Evolutionary conservation across 2,797 vertebrate species (phyloP).

Genomic region (Lacerta agilis): DNA sequence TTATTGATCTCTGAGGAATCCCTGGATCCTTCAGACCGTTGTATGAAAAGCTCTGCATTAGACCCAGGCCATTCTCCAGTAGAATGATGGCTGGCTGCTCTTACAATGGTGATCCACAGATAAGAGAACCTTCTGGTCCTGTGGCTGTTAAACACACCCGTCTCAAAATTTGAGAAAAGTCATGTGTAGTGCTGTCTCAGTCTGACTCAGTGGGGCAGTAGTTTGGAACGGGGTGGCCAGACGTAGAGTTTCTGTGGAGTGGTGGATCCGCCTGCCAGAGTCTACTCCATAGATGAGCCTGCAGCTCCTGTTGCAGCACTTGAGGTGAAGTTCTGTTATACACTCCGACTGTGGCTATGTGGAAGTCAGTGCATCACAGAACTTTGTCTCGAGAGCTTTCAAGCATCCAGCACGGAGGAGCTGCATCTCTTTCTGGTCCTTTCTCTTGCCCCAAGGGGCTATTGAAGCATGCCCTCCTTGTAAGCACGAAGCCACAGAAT

Average conservation of each 20-base stretch:
- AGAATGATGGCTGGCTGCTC: not conserved
- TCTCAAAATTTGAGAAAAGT: not conserved
- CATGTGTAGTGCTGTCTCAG: not conserved
- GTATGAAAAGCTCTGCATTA: not conserved
- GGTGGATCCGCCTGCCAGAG: not conserved
- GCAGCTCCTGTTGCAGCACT: constrained; percentile 59
- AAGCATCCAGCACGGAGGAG: constrained; percentile 46
- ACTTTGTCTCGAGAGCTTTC: constrained; percentile 83
- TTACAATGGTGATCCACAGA: not conserved
- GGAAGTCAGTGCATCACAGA: constrained; percentile 85
- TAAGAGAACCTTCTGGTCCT: not conserved
- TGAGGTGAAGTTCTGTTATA: constrained; percentile 85
- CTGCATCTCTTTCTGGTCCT: not conserved
- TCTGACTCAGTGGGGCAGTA: not conserved
- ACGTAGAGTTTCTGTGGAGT: not conserved
- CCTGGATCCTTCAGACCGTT: not conserved
- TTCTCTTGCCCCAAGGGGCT: not conserved
- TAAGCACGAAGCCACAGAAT: no score
- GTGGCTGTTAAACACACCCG: not conserved
- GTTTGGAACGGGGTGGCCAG: not conserved
- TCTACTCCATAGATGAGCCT: not conserved
- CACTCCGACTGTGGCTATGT: constrained; percentile 82
- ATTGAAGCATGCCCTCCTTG: not conserved
- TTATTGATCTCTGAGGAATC: not conserved
- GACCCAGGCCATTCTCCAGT: not conserved